Conservation (phyloP, 2,888 invertebrate species). For the Drosophila suboccidentalis region DNA sequence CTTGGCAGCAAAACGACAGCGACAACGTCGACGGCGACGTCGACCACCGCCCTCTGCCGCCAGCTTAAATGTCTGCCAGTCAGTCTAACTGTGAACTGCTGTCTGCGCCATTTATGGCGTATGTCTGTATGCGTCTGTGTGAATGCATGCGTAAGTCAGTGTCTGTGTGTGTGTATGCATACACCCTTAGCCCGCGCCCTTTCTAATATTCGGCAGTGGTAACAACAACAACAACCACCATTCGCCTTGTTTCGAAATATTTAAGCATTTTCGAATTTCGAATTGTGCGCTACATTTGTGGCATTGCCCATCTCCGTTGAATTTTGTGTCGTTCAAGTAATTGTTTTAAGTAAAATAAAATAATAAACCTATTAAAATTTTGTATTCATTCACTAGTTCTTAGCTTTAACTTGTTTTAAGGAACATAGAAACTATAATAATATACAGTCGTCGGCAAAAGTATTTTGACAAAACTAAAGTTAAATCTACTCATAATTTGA, state of each 20-base stretch:
- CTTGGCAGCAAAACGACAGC: conserved; percentile 44
- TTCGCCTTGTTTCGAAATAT: conserved; percentile 16
- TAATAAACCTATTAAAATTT: no score
- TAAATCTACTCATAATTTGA: no score
- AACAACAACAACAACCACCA: conserved; percentile 52
- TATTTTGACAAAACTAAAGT: no score
- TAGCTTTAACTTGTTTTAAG: no score
- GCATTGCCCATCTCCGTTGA: conserved; percentile 3
- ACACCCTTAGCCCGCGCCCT: conserved; percentile 66
- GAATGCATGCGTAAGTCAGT: conserved; percentile 12
- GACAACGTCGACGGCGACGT: conserved; percentile 30
- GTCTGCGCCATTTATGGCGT: conserved; percentile 54
- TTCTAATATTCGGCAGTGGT: conserved; percentile 24
- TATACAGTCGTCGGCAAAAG: no score
- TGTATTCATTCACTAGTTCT: no score
- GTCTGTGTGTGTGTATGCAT: conserved; percentile 32
- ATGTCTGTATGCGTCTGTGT: conserved; percentile 31
- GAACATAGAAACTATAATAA: no score
- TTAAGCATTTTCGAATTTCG: conserved; percentile 20
- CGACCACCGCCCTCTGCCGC: conserved; percentile 78
- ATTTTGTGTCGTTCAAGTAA: conserved; percentile 1
- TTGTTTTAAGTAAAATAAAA: neutral
- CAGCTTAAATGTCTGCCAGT: conserved; percentile 74
- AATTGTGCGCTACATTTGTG: neutral
- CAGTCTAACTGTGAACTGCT: conserved; percentile 73